A percentile compares a stretch with the other conserved stretches of the same genome.
Evolutionary conservation across 2,888 invertebrate species (phyloP).

Genomic region (Acanthacorydalis orientalis): DNA sequence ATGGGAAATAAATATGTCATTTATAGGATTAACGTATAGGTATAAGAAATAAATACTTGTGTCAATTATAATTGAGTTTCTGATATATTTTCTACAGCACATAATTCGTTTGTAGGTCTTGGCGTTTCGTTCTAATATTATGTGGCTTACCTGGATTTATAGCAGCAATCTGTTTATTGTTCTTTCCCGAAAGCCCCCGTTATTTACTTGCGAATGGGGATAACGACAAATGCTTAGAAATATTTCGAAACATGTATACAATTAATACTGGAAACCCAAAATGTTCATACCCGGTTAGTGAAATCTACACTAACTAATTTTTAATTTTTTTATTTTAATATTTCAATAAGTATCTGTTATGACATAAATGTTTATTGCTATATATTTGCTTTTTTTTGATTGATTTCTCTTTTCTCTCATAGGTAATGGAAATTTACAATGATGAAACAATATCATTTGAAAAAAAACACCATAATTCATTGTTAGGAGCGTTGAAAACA

Average conservation of each 20-base stretch:
- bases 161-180: not conserved
- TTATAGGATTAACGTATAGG: not conserved
- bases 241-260: not conserved
- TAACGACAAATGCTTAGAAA: not conserved
- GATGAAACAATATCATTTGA: no score
- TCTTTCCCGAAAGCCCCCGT: not conserved
- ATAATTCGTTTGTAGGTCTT: not conserved
- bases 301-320: no score
- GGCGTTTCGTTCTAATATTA: not conserved
- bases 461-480: no score
- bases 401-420: no score
- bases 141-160: not conserved
- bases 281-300: not conserved
- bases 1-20: not conserved
- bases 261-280: not conserved
- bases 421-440: no score
- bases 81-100: no score
- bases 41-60: not conserved
- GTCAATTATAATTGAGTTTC: not conserved
- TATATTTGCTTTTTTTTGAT: no score
- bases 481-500: no score
- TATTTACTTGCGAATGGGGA: slow-evolving; percentile 1
- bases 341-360: no score
- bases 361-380: no score
- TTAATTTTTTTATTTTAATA: no score